Conservation (phyloP, 2,797 vertebrate genomes). For the Carcharodon carcharias region DNA sequence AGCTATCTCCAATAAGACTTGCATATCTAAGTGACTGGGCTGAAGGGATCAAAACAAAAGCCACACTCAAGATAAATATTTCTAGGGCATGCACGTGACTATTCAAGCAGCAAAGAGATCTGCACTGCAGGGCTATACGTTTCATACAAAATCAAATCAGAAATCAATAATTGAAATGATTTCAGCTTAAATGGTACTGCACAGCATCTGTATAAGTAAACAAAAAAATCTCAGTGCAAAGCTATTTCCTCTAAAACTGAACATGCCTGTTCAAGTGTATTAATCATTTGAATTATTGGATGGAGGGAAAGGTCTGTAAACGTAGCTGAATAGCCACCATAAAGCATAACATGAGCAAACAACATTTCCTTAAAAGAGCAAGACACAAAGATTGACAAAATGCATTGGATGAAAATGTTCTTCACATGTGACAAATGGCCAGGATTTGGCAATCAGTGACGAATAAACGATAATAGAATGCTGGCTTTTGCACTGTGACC, state of each 20-base stretch:
- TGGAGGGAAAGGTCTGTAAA: background rate
- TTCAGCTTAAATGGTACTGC: background rate
- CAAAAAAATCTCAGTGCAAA: background rate
- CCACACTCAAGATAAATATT: background rate
- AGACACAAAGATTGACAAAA: background rate
- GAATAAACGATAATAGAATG: background rate
- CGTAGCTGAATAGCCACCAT: background rate
- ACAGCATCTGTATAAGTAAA: background rate
- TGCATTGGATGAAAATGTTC: background rate
- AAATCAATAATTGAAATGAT: background rate
- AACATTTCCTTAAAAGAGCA: background rate
- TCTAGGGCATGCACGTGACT: background rate
- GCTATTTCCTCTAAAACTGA: background rate
- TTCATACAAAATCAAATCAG: background rate
- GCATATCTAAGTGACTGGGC: background rate
- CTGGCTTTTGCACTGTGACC: background rate
- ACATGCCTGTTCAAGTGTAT: background rate
- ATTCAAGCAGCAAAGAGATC: background rate
- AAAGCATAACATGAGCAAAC: background rate
- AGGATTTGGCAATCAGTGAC: background rate
- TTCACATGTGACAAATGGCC: background rate
- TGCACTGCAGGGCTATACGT: constrained; percentile 6
- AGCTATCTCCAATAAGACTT: background rate
- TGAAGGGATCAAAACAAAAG: constrained; percentile 4
- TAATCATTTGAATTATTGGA: background rate